Percentiles rank a stretch among this genome's conserved stretches.
Conservation (phyloP, 2,113 vertebrate species). For the human region GRCh38 chr1:17252001-17252500, state of each 20-base stretch:
- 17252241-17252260: neutral
- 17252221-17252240: neutral
- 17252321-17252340: neutral
- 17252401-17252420: too few species aligned
- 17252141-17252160: neutral
- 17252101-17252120: neutral
- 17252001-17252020: neutral
- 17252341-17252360: neutral
- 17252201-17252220: neutral
- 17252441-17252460: too few species aligned
- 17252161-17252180: fast-evolving
- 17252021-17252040: neutral
- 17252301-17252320: neutral
- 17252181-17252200: neutral
- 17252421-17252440: too few species aligned
- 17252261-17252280: neutral
- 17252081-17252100: neutral
- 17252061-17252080: neutral
- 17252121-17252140: fast-evolving
- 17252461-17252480: too few species aligned
- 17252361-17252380: neutral
- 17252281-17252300: neutral
- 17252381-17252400: neutral
- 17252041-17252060: neutral
- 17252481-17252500: too few species aligned